phyloP scores from a whole-genome alignment of 2,113 vertebrate species.

The Eudyptes chrysolophus region DNA sequence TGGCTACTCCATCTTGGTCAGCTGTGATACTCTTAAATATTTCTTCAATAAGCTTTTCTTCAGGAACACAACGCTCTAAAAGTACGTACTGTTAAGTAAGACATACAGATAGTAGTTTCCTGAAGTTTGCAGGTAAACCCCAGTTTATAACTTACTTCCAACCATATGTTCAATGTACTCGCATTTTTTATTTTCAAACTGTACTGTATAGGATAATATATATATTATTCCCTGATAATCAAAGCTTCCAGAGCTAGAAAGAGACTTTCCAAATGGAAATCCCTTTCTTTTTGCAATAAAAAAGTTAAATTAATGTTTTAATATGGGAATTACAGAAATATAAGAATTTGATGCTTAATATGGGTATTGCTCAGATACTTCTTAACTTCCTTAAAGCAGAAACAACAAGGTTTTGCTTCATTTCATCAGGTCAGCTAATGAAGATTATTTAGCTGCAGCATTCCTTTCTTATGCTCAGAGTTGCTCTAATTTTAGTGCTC shows the following conservation, averaged over 20 bases:
- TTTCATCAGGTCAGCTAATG: not conserved
- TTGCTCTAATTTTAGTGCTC: not conserved
- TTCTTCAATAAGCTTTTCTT: not conserved
- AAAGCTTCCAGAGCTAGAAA: not conserved
- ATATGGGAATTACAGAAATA: not conserved
- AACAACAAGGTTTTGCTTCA: not conserved
- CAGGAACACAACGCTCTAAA: not conserved
- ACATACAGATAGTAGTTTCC: not conserved
- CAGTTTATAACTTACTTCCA: not conserved
- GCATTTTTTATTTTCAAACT: not conserved
- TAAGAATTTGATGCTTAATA: not conserved
- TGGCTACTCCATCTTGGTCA: not conserved
- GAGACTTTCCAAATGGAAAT: not conserved
- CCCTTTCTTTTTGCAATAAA: not conserved
- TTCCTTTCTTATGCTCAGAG: not conserved
- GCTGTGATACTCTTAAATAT: not conserved
- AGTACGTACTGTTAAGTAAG: not conserved
- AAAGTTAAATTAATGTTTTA: not conserved
- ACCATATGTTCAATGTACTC: not conserved
- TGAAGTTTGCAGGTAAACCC: not conserved
- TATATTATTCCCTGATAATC: not conserved
- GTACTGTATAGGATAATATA: not conserved
- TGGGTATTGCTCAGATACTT: not conserved
- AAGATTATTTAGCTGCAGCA: not conserved
- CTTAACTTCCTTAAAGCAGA: not conserved